Base-by-base conservation (phyloP, 2,888 invertebrate species). In the Rotaria magnacalcarata region DNA sequence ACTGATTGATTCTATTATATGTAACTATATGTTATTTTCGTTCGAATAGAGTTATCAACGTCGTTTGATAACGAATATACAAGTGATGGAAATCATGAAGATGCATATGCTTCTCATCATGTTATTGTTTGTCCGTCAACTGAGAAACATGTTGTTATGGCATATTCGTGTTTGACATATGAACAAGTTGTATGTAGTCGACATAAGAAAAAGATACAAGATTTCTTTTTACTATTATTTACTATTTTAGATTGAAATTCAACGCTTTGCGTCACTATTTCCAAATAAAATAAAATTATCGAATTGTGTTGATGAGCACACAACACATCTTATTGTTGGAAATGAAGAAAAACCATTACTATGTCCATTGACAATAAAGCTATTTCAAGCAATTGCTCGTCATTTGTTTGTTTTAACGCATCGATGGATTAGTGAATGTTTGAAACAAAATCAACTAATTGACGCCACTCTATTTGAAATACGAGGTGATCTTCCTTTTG, bases 291-390 rank as follows among this genome's bases (percentile, higher is more conserved):
- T 80, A 24, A 10, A 2, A 24, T 80, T 80, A 47, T 80, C 80
- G 2, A 47, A 80, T 47, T 43, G 43, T 80, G 80, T 80, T 47
- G 80, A 80, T n/a, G 47, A 80, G 16, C 8, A 34, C n/a, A 80
- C 80, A 10, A 80, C 80, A 47, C 80, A 80, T 47, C n/a, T 80
- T n/a, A 80, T 80, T 47, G n/a, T n/a, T 43, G 80, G 80, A 1
- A 47, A 80, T 47, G 80, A 80, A 47, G 80, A 43, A n/a, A 47
- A n/a, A 47, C 21, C 43, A 80, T 47, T 80, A 47, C 47, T 80
- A 80, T 80, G 80, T n/a, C 80, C 80, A 14, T 80, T 80, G n/a
- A 80, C 80, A 24, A 80, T 80, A 24, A 80, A 80, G 47, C n/a
- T 80, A 47, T 80, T 80, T 47, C 80, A 80, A 80, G 80, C 80